Percentiles rank a stretch among this genome's conserved stretches.
phyloP scores from a whole-genome alignment of 2,113 vertebrate genomes.

The Pluvialis apricaria region DNA sequence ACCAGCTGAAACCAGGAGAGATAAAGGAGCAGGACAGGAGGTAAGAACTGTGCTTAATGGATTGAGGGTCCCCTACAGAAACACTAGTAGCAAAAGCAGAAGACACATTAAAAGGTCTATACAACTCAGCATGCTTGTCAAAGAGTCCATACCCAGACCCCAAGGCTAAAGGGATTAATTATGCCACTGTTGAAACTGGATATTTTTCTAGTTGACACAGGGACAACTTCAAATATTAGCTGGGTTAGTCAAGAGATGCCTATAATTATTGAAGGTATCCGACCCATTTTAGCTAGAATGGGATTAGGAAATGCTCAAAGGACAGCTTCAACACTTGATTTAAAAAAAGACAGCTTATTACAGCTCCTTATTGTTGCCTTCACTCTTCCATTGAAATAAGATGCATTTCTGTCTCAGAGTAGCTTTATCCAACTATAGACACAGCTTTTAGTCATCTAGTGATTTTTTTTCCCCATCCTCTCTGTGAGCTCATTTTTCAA shows the following conservation, averaged over 20 bases:
- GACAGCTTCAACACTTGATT: background rate
- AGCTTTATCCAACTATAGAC: background rate
- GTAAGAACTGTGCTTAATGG: background rate
- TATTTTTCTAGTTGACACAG: background rate
- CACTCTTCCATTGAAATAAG: background rate
- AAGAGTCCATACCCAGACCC: background rate
- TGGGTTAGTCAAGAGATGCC: background rate
- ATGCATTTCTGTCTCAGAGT: background rate
- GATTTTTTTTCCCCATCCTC: fast-evolving
- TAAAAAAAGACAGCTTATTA: background rate
- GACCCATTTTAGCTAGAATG: background rate
- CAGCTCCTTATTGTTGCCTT: background rate
- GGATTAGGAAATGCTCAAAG: background rate
- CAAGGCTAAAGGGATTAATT: background rate
- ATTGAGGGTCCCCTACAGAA: background rate
- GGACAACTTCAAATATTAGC: background rate
- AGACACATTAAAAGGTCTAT: background rate
- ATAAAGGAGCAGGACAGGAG: background rate
- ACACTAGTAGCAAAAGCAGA: background rate
- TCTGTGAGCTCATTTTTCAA: background rate
- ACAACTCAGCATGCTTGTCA: background rate
- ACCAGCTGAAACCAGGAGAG: background rate
- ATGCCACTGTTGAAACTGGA: background rate
- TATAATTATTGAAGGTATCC: background rate
- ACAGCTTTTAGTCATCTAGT: background rate